Conservation (phyloP, 2,888 invertebrate species). For the Eurytoma californica region DNA sequence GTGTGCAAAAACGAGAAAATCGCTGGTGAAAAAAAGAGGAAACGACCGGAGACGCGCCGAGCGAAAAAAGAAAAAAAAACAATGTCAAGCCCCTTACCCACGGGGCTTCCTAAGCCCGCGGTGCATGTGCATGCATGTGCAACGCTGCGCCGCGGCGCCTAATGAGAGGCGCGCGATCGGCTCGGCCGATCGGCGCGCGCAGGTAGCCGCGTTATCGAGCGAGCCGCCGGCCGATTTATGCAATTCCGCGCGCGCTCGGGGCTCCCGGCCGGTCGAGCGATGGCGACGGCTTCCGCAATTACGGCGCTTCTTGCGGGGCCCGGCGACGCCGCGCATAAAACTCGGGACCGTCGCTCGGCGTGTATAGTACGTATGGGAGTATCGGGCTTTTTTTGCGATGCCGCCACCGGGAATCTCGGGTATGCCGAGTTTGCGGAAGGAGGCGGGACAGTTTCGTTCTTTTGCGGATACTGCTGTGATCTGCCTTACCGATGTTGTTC, state of each 20-base stretch:
- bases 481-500: too few relatives aligned
- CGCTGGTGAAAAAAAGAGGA: too few relatives aligned
- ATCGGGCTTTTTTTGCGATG: background rate
- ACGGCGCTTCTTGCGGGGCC: constrained; percentile 28
- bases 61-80: background rate
- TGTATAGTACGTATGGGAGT: background rate
- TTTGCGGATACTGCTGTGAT: too few relatives aligned
- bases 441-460: too few relatives aligned
- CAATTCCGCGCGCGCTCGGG: constrained; percentile 16
- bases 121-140: background rate
- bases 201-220: constrained; percentile 50
- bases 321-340: constrained; percentile 1
- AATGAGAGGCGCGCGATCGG: constrained; percentile 6
- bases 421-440: too few relatives aligned
- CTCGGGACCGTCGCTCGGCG: too few relatives aligned
- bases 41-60: background rate
- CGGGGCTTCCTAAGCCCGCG: constrained; percentile 14
- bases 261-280: background rate
- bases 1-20: too few relatives aligned
- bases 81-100: constrained; percentile 13
- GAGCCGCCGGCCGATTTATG: constrained; percentile 49
- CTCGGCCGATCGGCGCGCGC: constrained; percentile 22
- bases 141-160: background rate
- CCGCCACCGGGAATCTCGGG: too few relatives aligned
- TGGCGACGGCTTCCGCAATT: constrained; percentile 59